A percentile compares a stretch with the other conserved stretches of the same genome.
phyloP scores from a whole-genome alignment of 2,113 vertebrate species.

The Acanthisitta chloris region DNA sequence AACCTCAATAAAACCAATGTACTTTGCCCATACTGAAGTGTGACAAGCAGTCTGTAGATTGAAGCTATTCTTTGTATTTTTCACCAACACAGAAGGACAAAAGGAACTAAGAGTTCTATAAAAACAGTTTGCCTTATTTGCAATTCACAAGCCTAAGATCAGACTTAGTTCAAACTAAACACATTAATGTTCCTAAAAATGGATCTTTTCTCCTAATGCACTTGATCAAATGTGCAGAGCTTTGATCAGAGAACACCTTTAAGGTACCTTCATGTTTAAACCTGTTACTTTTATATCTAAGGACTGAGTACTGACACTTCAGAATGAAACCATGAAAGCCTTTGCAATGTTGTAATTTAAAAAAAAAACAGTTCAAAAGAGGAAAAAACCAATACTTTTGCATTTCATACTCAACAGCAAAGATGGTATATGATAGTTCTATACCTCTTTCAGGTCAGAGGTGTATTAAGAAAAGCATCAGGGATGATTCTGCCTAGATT shows the following conservation, averaged over 20 bases:
- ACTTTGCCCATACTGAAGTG: not conserved
- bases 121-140: conserved; percentile 59
- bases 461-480: conserved; percentile 68
- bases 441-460: conserved; percentile 66
- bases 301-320: conserved; percentile 70
- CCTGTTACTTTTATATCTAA: conserved; percentile 68
- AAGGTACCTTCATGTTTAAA: conserved; percentile 66
- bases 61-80: not conserved
- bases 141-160: conserved; percentile 58
- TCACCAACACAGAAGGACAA: not conserved
- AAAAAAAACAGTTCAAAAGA: conserved; percentile 70
- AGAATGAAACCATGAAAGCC: conserved; percentile 67
- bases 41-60: not conserved
- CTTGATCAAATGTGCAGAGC: conserved; percentile 71
- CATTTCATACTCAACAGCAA: conserved; percentile 71
- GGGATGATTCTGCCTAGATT: conserved; percentile 65
- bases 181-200: conserved; percentile 62
- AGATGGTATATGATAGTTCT: conserved; percentile 56
- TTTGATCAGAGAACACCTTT: conserved; percentile 75
- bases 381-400: conserved; percentile 68
- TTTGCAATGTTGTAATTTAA: conserved; percentile 59
- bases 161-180: conserved; percentile 62
- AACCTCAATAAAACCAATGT: not conserved
- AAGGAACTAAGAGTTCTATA: not conserved
- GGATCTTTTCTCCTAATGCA: conserved; percentile 68